These are phyloP conservation scores for Diachrysia chrysitis DNA, from an alignment of 2,888 invertebrate genomes.

Conservation along the genomic window DNA sequence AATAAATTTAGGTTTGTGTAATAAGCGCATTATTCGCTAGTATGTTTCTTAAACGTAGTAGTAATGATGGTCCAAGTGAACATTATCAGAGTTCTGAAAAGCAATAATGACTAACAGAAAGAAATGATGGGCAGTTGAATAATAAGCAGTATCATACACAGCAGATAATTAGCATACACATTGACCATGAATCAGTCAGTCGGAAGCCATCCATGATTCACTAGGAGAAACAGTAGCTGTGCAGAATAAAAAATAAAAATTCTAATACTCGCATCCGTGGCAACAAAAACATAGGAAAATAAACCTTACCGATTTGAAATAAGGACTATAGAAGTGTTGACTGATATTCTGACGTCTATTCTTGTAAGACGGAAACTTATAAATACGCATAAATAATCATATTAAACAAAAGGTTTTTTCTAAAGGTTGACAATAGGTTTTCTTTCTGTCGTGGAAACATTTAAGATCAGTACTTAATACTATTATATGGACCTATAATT, in stretches of 20 bases:
- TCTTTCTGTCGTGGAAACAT: too few relatives aligned
- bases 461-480: too few relatives aligned
- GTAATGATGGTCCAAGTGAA: not conserved
- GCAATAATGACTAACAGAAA: constrained; percentile 37
- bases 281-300: constrained; percentile 16
- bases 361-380: not conserved
- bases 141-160: constrained; percentile 38
- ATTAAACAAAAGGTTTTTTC: not conserved
- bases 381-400: not conserved
- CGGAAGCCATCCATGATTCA: constrained; percentile 68
- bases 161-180: constrained; percentile 52
- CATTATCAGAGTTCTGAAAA: constrained; percentile 18
- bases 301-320: not conserved
- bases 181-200: constrained; percentile 60
- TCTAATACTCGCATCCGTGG: constrained; percentile 41
- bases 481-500: too few relatives aligned
- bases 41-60: too few relatives aligned
- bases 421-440: not conserved
- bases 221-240: constrained; percentile 48
- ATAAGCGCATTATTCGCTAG: too few relatives aligned
- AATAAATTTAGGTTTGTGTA: too few relatives aligned
- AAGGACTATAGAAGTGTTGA: not conserved
- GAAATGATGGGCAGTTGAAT: constrained; percentile 48
- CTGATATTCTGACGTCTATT: not conserved
- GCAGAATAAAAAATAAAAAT: constrained; percentile 45